Percentiles rank a stretch among this genome's conserved stretches.
Evolutionary conservation across 1,140 invertebrate species (phyloP).

Genomic region (Drosophila erecta): DNA sequence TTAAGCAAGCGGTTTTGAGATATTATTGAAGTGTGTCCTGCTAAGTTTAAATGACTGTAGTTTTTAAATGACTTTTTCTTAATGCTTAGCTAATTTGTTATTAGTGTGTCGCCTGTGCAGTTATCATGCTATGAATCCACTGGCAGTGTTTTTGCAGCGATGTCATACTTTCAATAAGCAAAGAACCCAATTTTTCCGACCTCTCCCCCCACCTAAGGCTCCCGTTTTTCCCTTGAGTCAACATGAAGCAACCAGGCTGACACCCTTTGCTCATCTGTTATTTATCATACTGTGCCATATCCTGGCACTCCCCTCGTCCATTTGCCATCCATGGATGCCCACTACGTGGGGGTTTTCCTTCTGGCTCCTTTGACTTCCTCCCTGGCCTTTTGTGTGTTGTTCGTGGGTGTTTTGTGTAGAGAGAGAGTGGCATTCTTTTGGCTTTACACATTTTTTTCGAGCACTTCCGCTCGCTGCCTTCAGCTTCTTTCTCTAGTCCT

Average conservation of each 20-base stretch:
- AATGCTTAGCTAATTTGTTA: neutral
- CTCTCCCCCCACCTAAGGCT: constrained; percentile 4
- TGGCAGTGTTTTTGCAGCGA: constrained; percentile 42
- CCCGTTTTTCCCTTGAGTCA: constrained; percentile 7
- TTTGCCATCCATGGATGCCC: constrained; percentile 16
- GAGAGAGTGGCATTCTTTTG: constrained; percentile 27
- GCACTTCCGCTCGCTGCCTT: constrained; percentile 61
- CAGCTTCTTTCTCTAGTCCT: constrained; percentile 26
- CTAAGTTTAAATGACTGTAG: too few relatives aligned
- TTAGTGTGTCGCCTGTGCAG: constrained; percentile 44
- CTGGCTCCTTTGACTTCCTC: constrained; percentile 22
- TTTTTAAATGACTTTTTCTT: neutral
- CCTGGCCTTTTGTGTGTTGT: constrained; percentile 21
- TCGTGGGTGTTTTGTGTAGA: constrained; percentile 1
- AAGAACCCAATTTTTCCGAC: constrained; percentile 37
- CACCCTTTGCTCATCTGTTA: constrained; percentile 77
- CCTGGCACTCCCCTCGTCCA: constrained; percentile 1
- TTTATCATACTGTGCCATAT: constrained; percentile 67
- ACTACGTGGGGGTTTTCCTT: constrained; percentile 18
- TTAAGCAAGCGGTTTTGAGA: too few relatives aligned
- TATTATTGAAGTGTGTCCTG: too few relatives aligned
- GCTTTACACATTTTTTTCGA: constrained; percentile 41
- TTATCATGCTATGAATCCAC: constrained; percentile 9
- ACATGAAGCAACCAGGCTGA: constrained; percentile 40
- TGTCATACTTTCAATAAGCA: constrained; percentile 75